phyloP scores from a whole-genome alignment of 2,113 vertebrate species.

The Hemibagrus wyckioides region DNA sequence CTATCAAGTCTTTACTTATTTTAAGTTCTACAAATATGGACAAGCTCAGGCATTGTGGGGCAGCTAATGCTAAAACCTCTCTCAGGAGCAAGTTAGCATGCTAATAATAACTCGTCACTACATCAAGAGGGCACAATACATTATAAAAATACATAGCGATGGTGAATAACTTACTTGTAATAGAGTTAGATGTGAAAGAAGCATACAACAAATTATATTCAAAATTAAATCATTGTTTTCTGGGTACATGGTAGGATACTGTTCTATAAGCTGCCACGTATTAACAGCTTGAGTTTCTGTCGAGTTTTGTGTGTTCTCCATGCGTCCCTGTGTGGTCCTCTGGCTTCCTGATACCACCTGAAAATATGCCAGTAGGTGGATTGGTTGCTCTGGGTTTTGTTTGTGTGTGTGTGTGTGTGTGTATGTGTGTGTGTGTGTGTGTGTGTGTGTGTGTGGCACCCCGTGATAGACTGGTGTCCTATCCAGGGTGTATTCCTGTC shows the following conservation, averaged over 20 bases:
- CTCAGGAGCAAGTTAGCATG: neutral
- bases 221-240: neutral
- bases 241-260: neutral
- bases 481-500: neutral
- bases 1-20: neutral
- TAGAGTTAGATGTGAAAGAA: neutral
- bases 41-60: too few relatives aligned
- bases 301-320: neutral
- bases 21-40: too few relatives aligned
- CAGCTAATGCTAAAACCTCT: too few relatives aligned
- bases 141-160: neutral
- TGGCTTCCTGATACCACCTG: neutral
- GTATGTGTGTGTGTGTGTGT: slow-evolving; percentile 5
- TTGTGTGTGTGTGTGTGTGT: neutral
- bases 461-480: neutral
- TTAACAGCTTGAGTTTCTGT: neutral
- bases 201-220: neutral
- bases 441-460: neutral
- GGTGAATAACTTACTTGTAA: neutral
- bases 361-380: neutral
- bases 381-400: neutral
- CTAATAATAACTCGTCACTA: neutral
- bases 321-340: neutral
- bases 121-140: neutral
- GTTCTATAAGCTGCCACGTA: neutral